phyloP scores from a whole-genome alignment of 2,797 vertebrate species.

The Anisognathus igniventris region DNA sequence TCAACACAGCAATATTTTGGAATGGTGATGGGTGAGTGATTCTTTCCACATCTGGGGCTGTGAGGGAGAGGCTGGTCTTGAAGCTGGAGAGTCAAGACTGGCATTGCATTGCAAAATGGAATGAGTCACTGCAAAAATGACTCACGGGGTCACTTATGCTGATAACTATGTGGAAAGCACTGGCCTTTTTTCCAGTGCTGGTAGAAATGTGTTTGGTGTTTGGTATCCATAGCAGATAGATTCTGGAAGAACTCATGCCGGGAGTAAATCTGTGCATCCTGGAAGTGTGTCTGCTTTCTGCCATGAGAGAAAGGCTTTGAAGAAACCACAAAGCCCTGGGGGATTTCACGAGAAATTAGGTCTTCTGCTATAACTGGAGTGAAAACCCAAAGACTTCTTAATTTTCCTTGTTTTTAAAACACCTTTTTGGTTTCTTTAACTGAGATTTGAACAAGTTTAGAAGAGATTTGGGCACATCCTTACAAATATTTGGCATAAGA shows the following conservation, averaged over 20 bases:
- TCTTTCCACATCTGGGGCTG: neutral
- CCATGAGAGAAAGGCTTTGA: neutral
- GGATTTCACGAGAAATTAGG: neutral
- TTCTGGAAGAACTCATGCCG: neutral
- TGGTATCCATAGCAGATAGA: slow-evolving; percentile 13
- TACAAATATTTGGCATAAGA: neutral
- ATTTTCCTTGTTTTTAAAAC: neutral
- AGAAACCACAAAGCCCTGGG: neutral
- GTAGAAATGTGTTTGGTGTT: slow-evolving; percentile 1
- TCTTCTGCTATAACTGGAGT: neutral
- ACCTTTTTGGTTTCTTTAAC: neutral
- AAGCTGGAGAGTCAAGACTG: neutral
- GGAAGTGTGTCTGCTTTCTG: neutral
- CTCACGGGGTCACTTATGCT: neutral
- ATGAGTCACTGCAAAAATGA: neutral
- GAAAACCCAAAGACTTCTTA: neutral
- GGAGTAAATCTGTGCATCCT: neutral
- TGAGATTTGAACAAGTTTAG: neutral
- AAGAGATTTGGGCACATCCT: neutral
- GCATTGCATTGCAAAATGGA: neutral
- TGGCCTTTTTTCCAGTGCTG: neutral
- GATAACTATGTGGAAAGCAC: neutral
- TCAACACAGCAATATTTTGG: neutral
- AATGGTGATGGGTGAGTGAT: neutral
- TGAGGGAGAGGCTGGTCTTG: neutral